Evolutionary conservation across 2,888 invertebrate genomes (phyloP).

Genomic region (Entomobrya proxima): DNA sequence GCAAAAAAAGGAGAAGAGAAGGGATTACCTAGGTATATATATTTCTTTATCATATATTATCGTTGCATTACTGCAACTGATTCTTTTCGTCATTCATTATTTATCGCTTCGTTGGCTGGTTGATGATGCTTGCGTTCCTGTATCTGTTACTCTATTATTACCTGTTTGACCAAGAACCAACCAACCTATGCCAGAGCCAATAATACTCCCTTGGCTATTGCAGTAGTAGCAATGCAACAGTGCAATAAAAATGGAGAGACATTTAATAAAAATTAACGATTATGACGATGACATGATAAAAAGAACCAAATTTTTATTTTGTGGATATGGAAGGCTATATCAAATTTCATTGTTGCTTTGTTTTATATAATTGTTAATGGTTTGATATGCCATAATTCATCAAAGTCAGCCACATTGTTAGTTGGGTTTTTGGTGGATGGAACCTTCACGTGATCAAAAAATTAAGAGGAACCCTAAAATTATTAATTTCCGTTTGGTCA

Average conservation of each 20-base stretch:
- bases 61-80: not conserved
- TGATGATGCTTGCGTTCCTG: not conserved
- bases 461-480: conserved; percentile 38
- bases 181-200: not conserved
- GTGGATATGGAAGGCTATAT: not conserved
- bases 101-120: conserved; percentile 10
- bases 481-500: conserved; percentile 53
- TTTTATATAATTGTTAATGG: not conserved
- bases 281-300: conserved; percentile 30
- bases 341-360: conserved; percentile 16
- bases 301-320: not conserved
- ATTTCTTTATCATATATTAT: conserved; percentile 1
- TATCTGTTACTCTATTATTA: conserved; percentile 30
- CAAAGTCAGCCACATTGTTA: conserved; percentile 44
- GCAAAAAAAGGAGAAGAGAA: conserved; percentile 40
- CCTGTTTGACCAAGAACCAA: conserved; percentile 62
- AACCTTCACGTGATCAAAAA: not conserved
- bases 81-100: not conserved
- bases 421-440: not conserved
- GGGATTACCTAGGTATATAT: conserved; percentile 10
- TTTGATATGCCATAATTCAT: conserved; percentile 12
- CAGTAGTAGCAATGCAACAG: not conserved
- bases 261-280: conserved; percentile 21
- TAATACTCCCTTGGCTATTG: not conserved
- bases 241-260: not conserved